phyloP scores from a whole-genome alignment of 2,888 invertebrate genomes.

The Bombyx huttoni region DNA sequence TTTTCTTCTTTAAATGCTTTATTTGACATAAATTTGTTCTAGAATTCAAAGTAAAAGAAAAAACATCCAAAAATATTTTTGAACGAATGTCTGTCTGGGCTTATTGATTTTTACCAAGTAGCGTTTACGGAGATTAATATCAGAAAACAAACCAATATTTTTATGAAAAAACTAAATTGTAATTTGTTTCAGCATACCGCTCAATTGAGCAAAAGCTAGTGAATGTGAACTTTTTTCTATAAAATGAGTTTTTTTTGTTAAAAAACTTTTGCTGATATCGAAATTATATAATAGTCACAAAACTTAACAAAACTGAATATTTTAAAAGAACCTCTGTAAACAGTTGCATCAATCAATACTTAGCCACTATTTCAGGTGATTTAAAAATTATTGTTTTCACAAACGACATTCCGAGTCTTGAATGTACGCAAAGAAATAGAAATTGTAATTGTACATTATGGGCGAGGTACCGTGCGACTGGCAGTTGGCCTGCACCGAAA shows the following conservation, averaged over 20 bases:
- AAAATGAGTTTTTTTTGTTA: no score
- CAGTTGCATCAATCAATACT: neutral
- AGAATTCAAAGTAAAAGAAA: no score
- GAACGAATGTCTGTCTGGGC: neutral
- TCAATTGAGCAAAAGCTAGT: no score
- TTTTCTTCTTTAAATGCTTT: no score
- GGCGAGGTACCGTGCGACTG: conserved; percentile 78
- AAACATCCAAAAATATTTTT: neutral
- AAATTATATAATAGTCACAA: neutral
- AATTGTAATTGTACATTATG: conserved; percentile 17
- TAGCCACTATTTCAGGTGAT: no score
- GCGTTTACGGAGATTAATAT: neutral
- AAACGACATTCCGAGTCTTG: neutral
- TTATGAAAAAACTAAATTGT: neutral
- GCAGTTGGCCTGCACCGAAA: conserved; percentile 80
- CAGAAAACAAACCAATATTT: neutral
- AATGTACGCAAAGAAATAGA: neutral
- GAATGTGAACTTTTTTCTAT: no score
- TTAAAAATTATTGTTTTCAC: neutral
- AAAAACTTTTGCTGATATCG: no score
- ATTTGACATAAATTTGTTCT: no score
- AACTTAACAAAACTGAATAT: neutral
- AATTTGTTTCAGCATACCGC: no score
- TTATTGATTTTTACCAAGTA: neutral
- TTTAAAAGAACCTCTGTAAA: neutral